These are phyloP conservation scores for Accipiter cooperii DNA, from an alignment of 2,113 vertebrate genomes.

Conservation along the genomic window DNA sequence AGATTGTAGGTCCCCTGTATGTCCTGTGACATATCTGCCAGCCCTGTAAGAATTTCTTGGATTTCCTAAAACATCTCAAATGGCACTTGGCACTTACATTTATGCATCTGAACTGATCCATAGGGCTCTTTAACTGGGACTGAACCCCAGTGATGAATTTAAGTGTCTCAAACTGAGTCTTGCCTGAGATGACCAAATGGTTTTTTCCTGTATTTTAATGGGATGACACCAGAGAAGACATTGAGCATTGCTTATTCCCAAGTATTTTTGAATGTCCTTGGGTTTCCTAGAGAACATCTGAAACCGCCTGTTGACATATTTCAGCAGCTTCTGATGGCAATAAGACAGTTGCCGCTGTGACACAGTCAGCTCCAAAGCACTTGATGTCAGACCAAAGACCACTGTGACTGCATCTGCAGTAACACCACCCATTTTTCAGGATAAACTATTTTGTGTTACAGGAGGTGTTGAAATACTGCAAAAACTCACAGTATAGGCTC, in stretches of 20 bases:
- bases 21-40: background rate
- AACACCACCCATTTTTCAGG: background rate
- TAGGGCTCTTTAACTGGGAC: background rate
- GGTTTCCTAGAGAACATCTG: background rate
- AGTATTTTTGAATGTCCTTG: background rate
- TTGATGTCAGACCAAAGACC: background rate
- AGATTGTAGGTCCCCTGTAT: background rate
- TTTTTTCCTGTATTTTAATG: background rate
- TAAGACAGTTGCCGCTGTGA: background rate
- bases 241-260: background rate
- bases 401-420: background rate
- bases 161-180: background rate
- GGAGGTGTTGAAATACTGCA: background rate
- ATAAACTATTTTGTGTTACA: background rate
- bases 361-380: background rate
- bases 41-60: background rate
- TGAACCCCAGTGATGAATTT: background rate
- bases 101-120: background rate
- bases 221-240: background rate
- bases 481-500: background rate
- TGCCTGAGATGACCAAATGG: background rate
- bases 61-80: background rate
- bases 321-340: background rate
- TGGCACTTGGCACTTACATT: background rate
- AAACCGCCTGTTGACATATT: background rate